Evolutionary conservation across 2,797 vertebrate genomes (phyloP).

Genomic region (Pempheris klunzingeri): DNA sequence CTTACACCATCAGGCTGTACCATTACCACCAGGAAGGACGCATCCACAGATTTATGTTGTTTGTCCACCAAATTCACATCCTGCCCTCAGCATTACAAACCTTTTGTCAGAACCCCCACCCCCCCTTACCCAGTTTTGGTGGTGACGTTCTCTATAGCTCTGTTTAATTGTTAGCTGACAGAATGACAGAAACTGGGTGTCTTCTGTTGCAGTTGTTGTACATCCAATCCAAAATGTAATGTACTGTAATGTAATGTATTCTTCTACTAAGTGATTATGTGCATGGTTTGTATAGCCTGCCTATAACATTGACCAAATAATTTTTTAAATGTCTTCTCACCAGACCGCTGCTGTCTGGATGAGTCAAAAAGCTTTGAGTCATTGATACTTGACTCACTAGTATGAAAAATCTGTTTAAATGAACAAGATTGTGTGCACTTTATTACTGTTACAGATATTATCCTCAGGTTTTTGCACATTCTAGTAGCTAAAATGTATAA

Average conservation of each 20-base stretch:
- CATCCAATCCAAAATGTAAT: slow-evolving; percentile 38
- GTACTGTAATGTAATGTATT: slow-evolving; percentile 13
- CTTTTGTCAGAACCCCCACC: slow-evolving; percentile 28
- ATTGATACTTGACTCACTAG: not conserved
- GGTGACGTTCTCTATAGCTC: slow-evolving; percentile 18
- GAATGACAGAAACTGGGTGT: slow-evolving; percentile 38
- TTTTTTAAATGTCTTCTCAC: not conserved
- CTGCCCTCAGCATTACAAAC: slow-evolving; percentile 48
- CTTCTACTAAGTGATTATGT: slow-evolving; percentile 22
- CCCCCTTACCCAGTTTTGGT: slow-evolving; percentile 19
- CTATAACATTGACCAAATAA: not conserved
- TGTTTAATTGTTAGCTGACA: slow-evolving; percentile 38
- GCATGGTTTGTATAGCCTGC: not conserved
- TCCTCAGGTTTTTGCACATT: not conserved
- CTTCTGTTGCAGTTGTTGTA: slow-evolving; percentile 14
- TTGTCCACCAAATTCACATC: slow-evolving; percentile 35
- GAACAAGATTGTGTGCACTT: not conserved
- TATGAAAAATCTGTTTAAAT: not conserved
- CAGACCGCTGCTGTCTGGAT: not conserved
- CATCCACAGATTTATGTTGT: slow-evolving; percentile 29
- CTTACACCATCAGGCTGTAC: slow-evolving; percentile 22
- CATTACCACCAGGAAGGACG: slow-evolving; percentile 19
- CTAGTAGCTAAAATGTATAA: not conserved
- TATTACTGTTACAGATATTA: not conserved
- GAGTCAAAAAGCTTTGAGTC: slow-evolving; percentile 1